Evolutionary conservation across 2,888 invertebrate species (phyloP), one percentile per base, ranked within the genome.

Genomic region (Drosophila parthenogenetica): DNA sequence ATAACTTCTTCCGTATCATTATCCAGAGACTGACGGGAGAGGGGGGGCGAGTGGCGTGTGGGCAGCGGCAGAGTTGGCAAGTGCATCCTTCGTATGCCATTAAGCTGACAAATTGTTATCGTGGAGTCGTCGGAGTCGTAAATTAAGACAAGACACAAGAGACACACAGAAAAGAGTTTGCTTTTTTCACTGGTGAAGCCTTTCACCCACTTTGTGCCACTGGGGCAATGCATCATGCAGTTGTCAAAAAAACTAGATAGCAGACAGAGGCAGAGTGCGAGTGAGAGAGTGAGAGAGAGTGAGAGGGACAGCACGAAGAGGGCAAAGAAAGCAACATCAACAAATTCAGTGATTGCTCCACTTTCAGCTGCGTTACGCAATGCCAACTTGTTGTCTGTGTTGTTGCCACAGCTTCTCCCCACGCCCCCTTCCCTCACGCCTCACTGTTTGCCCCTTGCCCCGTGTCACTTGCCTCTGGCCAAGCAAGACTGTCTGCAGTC

Each of bases 51-150:
- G 13, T 29, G 29, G 29, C 13, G 13, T 35, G 54, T 14, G 39
- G 22, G 29, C 29, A 29, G 29, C 29, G 29, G 29, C 8, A 22
- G 19, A 13, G 35, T 11, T 14, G 35, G 17, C 37, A 45, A 35
- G 51, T 14, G 71, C 87, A 84, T 84, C 83, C 86, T 85, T 82
- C 61, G 61, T 48, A 55, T 61, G 80, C 84, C 85, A 87, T 85
- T 86, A 87, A 86, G 81, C 86, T 87, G 87, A 87, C 87, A 87
- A 87, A 87, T 87, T 87, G 87, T 87, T 87, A 87, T 87, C 87
- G 87, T 65, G 68, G 29, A 29, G 64, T 48, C 75, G 76, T 71
- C 72, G 63, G 66, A 78, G 81, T 79, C 86, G 83, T 84, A 84
- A 85, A 85, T 84, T 85, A 77, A 81, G 83, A 81, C 79, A 57